These are phyloP conservation scores for Leucoraja erinaceus DNA, from an alignment of 2,113 vertebrate genomes.

Conservation along the genomic window DNA sequence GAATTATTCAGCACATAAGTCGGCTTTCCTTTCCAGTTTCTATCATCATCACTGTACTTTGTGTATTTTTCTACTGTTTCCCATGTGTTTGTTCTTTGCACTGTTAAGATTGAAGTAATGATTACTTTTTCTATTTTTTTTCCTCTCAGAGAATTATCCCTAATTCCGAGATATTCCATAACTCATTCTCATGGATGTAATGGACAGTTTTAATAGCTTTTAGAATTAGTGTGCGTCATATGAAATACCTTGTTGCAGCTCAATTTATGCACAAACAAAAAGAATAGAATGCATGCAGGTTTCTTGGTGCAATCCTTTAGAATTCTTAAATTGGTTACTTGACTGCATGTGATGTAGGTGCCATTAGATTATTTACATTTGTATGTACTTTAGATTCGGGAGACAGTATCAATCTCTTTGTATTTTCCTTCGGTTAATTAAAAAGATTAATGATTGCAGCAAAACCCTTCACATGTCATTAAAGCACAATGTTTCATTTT, in stretches of 20 bases:
- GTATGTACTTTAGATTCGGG: background rate
- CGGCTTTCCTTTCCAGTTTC: background rate
- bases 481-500: background rate
- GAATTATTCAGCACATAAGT: background rate
- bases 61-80: background rate
- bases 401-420: background rate
- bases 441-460: background rate
- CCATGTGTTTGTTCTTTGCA: background rate
- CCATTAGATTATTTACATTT: background rate
- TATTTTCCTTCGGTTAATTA: background rate
- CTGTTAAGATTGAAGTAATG: background rate
- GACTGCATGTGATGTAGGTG: background rate
- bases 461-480: background rate
- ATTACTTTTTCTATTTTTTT: background rate
- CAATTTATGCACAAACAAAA: background rate
- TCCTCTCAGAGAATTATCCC: background rate
- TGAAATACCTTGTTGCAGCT: background rate
- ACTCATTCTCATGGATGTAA: background rate
- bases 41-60: background rate
- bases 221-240: background rate
- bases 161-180: slow-evolving; percentile 18
- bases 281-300: background rate
- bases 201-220: background rate
- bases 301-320: background rate
- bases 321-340: background rate